These are phyloP conservation scores for Dendrolimus pini DNA, from an alignment of 2,888 invertebrate species.

Conservation along the genomic window DNA sequence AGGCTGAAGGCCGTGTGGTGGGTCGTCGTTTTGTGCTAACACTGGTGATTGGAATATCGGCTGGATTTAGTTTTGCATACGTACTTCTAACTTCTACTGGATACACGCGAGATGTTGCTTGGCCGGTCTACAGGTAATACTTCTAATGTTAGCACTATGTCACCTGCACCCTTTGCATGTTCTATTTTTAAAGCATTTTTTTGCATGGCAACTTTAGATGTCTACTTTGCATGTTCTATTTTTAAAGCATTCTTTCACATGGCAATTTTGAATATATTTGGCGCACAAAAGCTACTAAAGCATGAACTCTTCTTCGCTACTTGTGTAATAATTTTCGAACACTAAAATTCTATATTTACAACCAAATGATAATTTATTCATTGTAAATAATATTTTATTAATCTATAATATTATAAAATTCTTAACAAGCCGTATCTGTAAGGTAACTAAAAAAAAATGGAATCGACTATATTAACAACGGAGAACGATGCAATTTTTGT, in stretches of 20 bases:
- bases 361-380: too few species aligned
- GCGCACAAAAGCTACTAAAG: too few species aligned
- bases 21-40: slow-evolving; percentile 83
- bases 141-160: slow-evolving; percentile 24
- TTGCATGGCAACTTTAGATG: slow-evolving; percentile 5
- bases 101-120: slow-evolving; percentile 61
- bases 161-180: slow-evolving; percentile 26
- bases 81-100: slow-evolving; percentile 78
- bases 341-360: too few species aligned
- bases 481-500: too few species aligned
- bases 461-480: too few species aligned
- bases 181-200: slow-evolving; percentile 14
- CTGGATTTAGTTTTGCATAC: slow-evolving; percentile 87
- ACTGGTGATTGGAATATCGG: slow-evolving; percentile 82
- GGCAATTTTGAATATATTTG: neutral
- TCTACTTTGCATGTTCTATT: slow-evolving; percentile 14
- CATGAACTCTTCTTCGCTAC: too few species aligned
- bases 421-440: too few species aligned
- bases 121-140: slow-evolving; percentile 67
- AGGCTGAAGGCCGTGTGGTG: slow-evolving; percentile 64
- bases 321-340: too few species aligned
- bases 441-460: too few species aligned
- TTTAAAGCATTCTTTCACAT: slow-evolving; percentile 12
- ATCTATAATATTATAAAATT: too few species aligned
- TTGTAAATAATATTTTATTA: too few species aligned